Percentiles rank a stretch among this genome's conserved stretches.
phyloP scores from a whole-genome alignment of 1,140 invertebrate genomes.

The Aplysia californica region DNA sequence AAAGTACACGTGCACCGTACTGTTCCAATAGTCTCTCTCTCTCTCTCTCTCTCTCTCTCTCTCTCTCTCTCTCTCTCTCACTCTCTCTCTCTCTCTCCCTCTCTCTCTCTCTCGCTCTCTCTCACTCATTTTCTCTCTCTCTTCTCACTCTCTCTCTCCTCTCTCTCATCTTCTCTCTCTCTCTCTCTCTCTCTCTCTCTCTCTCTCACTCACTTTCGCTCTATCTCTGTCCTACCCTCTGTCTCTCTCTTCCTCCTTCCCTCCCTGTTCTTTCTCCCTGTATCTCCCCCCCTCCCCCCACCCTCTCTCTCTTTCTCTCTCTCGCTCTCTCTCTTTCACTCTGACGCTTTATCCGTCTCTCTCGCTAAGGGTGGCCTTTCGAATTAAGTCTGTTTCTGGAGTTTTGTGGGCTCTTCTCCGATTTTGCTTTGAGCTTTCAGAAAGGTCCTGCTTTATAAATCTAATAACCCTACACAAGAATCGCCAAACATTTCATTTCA shows the following conservation, averaged over 20 bases:
- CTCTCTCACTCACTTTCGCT: not conserved
- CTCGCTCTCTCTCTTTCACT: not conserved
- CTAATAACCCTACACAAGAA: no score
- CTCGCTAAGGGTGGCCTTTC: not conserved
- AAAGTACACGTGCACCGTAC: no score
- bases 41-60: no score
- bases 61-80: conserved; percentile 9
- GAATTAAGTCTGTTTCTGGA: no score
- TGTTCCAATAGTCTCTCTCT: no score
- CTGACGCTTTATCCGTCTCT: not conserved
- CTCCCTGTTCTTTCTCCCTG: not conserved
- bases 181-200: not conserved
- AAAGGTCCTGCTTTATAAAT: no score
- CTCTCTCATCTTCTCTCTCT: not conserved
- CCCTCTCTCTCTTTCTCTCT: not conserved
- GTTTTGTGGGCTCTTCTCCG: no score
- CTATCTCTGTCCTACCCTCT: not conserved
- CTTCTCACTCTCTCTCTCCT: not conserved
- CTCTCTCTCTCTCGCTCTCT: no score
- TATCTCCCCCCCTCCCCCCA: not conserved
- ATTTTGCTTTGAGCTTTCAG: no score
- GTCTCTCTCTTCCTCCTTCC: not conserved
- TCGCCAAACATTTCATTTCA: no score
- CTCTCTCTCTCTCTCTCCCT: not conserved
- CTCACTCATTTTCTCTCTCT: no score